Evolutionary conservation across 2,888 invertebrate genomes (phyloP).

Genomic region (Torymus auratus): DNA sequence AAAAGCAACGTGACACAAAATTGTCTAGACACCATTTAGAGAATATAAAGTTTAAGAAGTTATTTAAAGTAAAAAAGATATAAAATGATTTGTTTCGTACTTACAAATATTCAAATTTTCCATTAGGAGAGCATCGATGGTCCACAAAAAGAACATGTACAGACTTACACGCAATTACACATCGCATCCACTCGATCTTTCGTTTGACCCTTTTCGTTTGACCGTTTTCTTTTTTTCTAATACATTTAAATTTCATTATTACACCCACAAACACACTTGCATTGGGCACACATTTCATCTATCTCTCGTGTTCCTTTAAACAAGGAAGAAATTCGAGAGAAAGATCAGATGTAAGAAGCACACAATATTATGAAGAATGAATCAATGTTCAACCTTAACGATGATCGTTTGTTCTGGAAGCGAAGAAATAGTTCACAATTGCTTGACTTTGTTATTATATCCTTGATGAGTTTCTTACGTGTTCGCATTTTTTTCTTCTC

Average conservation of each 20-base stretch:
- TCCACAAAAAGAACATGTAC: slow-evolving; percentile 26
- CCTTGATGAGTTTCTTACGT: slow-evolving; percentile 17
- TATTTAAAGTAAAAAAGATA: too few species aligned
- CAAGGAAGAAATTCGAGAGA: slow-evolving; percentile 31
- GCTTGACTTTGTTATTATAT: slow-evolving; percentile 46
- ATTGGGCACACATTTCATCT: slow-evolving; percentile 28
- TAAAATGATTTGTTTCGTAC: slow-evolving; percentile 9
- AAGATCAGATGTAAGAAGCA: slow-evolving; percentile 44
- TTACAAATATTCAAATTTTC: slow-evolving; percentile 18
- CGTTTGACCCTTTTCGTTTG: not conserved
- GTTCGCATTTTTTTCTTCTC: slow-evolving; percentile 25
- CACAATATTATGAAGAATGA: slow-evolving; percentile 49
- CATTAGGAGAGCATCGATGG: slow-evolving; percentile 42
- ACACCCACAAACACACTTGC: slow-evolving; percentile 38
- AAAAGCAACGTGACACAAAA: not conserved
- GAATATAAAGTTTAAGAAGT: not conserved
- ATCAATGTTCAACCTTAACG: slow-evolving; percentile 41
- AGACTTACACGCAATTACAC: slow-evolving; percentile 33
- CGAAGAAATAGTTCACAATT: slow-evolving; percentile 53
- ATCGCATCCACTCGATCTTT: slow-evolving; percentile 22
- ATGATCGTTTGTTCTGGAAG: slow-evolving; percentile 48
- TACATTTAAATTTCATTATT: slow-evolving; percentile 14
- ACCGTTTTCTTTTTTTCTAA: slow-evolving; percentile 19
- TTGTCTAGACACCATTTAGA: not conserved
- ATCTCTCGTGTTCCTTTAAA: slow-evolving; percentile 25